These are phyloP conservation scores for Hypothenemus hampei DNA, from an alignment of 1,140 invertebrate species.

Conservation along the genomic window DNA sequence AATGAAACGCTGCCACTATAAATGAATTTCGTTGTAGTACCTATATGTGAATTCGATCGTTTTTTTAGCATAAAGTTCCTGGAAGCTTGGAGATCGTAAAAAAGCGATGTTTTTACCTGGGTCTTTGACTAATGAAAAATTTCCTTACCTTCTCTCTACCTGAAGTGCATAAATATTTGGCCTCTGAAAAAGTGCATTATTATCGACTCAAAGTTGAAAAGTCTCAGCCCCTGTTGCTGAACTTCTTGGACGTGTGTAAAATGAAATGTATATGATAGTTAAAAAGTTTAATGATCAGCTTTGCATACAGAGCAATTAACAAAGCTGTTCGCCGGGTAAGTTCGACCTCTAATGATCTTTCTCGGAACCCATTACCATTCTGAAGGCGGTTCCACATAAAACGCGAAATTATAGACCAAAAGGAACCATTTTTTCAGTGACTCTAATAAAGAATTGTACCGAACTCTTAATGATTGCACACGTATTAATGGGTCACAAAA, in stretches of 20 bases:
- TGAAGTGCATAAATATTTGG: slow-evolving; percentile 6
- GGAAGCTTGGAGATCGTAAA: slow-evolving; percentile 8
- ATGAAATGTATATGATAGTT: too few relatives aligned
- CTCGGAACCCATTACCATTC: neutral
- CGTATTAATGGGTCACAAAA: neutral
- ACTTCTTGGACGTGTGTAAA: too few relatives aligned
- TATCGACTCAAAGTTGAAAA: too few relatives aligned
- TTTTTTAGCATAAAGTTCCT: slow-evolving; percentile 13
- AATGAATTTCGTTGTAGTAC: neutral
- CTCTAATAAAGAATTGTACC: neutral
- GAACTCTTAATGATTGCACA: neutral
- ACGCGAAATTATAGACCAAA: slow-evolving; percentile 4
- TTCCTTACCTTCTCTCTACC: slow-evolving; percentile 2
- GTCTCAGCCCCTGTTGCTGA: too few relatives aligned
- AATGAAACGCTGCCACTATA: neutral
- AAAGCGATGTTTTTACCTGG: slow-evolving; percentile 15
- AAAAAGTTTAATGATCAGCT: too few relatives aligned
- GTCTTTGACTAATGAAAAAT: slow-evolving; percentile 19
- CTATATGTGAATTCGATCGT: slow-evolving; percentile 8
- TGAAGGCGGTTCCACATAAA: neutral
- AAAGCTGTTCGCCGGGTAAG: too few relatives aligned
- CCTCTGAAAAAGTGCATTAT: too few relatives aligned
- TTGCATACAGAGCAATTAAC: too few relatives aligned
- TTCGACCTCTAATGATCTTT: neutral
- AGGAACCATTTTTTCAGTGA: slow-evolving; percentile 2